Evolutionary conservation across 1,140 invertebrate species (phyloP).

Genomic region (Stenopsyche tienmushanensis): DNA sequence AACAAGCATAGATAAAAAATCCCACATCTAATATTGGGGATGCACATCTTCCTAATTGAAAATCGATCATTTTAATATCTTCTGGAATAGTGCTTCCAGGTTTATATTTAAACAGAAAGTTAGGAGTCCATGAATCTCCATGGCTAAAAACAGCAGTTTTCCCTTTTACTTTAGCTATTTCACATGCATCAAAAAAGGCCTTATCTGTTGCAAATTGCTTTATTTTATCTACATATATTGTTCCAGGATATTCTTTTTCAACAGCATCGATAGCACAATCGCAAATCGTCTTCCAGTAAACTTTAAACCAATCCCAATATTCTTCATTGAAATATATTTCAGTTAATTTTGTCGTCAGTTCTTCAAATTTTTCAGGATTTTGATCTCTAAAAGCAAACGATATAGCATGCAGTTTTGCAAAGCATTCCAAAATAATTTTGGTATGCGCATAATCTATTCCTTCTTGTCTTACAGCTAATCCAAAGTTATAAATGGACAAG

Average conservation of each 20-base stretch:
- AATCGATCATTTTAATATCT: constrained; percentile 66
- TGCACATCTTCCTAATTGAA: constrained; percentile 63
- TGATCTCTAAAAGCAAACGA: constrained; percentile 68
- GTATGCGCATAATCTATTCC: constrained; percentile 57
- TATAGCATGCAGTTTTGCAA: constrained; percentile 69
- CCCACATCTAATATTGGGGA: constrained; percentile 62
- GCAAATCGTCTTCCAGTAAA: constrained; percentile 58
- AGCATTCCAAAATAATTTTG: constrained; percentile 56
- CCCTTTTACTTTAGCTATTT: not conserved
- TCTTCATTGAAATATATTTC: constrained; percentile 63
- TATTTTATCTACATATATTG: constrained; percentile 59
- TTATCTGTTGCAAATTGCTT: constrained; percentile 57
- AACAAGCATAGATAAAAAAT: constrained; percentile 66
- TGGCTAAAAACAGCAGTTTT: constrained; percentile 60
- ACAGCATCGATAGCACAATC: constrained; percentile 63
- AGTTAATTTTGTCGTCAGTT: constrained; percentile 47
- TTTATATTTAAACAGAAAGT: constrained; percentile 63
- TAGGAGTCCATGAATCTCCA: constrained; percentile 73
- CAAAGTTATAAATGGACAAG: constrained; percentile 57
- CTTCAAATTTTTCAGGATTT: constrained; percentile 57
- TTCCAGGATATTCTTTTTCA: constrained; percentile 60
- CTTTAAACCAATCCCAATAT: constrained; percentile 63
- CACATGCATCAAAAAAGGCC: constrained; percentile 40
- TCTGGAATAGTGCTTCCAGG: constrained; percentile 46
- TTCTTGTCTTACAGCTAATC: constrained; percentile 52